A percentile compares a stretch with the other conserved stretches of the same genome.
Conservation (phyloP, 2,888 invertebrate species). For the Chloroclysta siterata region DNA sequence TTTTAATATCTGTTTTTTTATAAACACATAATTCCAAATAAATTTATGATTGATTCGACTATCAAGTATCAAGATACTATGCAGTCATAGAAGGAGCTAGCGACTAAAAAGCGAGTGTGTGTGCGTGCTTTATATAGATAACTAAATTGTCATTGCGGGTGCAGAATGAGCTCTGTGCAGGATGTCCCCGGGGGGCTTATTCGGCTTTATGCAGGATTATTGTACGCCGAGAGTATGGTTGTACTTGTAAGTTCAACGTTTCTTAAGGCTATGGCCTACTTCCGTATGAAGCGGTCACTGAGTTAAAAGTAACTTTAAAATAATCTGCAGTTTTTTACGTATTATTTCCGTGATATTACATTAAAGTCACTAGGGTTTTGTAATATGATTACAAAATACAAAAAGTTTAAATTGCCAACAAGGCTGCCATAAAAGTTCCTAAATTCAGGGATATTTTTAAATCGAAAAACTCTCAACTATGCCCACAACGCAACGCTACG, state of each 20-base stretch:
- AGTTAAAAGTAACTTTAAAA: too few species aligned
- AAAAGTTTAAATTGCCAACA: neutral
- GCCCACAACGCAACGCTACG: neutral
- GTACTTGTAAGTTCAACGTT: slow-evolving; percentile 1
- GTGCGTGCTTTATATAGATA: slow-evolving; percentile 48
- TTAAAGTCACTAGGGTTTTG: neutral
- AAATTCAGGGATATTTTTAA: neutral
- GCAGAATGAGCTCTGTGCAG: slow-evolving; percentile 44
- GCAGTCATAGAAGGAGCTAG: neutral
- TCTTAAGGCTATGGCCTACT: neutral
- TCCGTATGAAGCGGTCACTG: too few species aligned
- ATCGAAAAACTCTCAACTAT: neutral
- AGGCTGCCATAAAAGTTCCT: neutral
- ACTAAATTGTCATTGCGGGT: slow-evolving; percentile 61
- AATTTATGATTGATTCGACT: too few species aligned
- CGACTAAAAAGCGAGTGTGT: slow-evolving; percentile 5
- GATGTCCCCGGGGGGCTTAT: slow-evolving; percentile 48
- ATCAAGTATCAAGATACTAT: too few species aligned
- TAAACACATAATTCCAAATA: too few species aligned
- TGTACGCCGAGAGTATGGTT: slow-evolving; percentile 9
- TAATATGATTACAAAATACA: neutral
- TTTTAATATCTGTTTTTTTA: too few species aligned
- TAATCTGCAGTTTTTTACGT: neutral
- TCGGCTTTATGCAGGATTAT: slow-evolving; percentile 37
- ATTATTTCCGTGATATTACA: neutral